A percentile compares a stretch with the other conserved stretches of the same genome.
These are phyloP conservation scores for Drosophila sp. DNA, from an alignment of 1,140 invertebrate species.

Conservation along the genomic window DNA sequence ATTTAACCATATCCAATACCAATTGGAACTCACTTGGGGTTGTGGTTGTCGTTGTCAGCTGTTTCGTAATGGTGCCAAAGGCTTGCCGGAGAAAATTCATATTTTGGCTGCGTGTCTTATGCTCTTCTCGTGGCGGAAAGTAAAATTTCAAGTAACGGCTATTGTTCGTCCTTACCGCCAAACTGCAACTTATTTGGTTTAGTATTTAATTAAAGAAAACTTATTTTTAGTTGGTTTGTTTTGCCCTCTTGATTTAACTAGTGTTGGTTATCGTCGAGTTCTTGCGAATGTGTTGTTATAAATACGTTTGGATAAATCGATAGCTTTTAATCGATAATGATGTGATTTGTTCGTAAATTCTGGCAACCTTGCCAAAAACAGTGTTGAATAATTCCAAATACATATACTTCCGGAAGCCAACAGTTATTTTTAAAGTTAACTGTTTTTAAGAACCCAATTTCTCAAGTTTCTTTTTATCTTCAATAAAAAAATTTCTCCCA, in stretches of 20 bases:
- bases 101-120: constrained; percentile 18
- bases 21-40: constrained; percentile 57
- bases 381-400: no score
- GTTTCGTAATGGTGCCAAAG: constrained; percentile 78
- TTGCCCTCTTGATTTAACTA: not conserved
- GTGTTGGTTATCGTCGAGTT: not conserved
- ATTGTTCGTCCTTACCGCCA: not conserved
- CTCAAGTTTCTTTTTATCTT: no score
- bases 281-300: not conserved
- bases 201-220: not conserved
- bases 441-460: no score
- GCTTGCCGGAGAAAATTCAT: constrained; percentile 81
- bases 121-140: not conserved
- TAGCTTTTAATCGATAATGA: not conserved
- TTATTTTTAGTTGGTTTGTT: not conserved
- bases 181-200: not conserved
- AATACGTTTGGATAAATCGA: not conserved
- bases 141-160: not conserved
- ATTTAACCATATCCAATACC: not conserved
- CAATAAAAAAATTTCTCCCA: not conserved
- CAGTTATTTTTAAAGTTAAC: not conserved
- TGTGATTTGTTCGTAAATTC: not conserved
- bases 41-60: constrained; percentile 68
- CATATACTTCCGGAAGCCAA: not conserved
- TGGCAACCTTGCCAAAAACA: not conserved